These are phyloP conservation scores for Drosophila carrolli DNA, from an alignment of 1,140 invertebrate genomes.

Conservation along the genomic window DNA sequence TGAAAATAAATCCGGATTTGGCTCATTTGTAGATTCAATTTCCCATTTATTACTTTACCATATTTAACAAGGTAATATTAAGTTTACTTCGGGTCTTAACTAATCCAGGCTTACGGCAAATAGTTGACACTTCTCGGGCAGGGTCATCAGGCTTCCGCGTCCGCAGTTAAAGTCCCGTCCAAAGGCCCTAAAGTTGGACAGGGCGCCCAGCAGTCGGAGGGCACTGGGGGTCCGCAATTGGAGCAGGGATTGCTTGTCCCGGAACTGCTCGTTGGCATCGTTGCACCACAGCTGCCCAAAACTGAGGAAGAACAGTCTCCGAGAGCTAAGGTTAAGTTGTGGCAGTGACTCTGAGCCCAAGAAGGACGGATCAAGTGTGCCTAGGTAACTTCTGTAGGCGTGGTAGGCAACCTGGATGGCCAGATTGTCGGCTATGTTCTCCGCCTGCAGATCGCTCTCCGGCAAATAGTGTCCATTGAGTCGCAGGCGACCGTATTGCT, in stretches of 20 bases:
- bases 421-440: slow-evolving; percentile 90
- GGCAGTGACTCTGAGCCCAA: slow-evolving; percentile 84
- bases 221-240: slow-evolving; percentile 53
- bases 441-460: slow-evolving; percentile 88
- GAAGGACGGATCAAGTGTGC: slow-evolving; percentile 14
- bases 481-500: slow-evolving; percentile 66
- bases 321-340: slow-evolving; percentile 84
- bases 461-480: slow-evolving; percentile 85
- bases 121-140: slow-evolving; percentile 84
- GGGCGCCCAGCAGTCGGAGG: slow-evolving; percentile 59
- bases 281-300: slow-evolving; percentile 86
- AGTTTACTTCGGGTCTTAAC: no score
- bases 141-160: slow-evolving; percentile 87
- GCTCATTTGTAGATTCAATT: no score
- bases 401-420: slow-evolving; percentile 87
- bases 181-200: slow-evolving; percentile 62
- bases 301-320: slow-evolving; percentile 90
- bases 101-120: slow-evolving; percentile 36
- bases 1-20: no score
- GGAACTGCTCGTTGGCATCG: slow-evolving; percentile 59
- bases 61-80: no score
- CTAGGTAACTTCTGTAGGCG: slow-evolving; percentile 85
- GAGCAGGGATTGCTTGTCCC: slow-evolving; percentile 76
- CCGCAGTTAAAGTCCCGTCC: slow-evolving; percentile 49
- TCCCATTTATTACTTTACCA: no score